A percentile compares a stretch with the other conserved stretches of the same genome.
These are phyloP conservation scores for Riptortus pedestris DNA, from an alignment of 1,140 invertebrate genomes.

Conservation along the genomic window DNA sequence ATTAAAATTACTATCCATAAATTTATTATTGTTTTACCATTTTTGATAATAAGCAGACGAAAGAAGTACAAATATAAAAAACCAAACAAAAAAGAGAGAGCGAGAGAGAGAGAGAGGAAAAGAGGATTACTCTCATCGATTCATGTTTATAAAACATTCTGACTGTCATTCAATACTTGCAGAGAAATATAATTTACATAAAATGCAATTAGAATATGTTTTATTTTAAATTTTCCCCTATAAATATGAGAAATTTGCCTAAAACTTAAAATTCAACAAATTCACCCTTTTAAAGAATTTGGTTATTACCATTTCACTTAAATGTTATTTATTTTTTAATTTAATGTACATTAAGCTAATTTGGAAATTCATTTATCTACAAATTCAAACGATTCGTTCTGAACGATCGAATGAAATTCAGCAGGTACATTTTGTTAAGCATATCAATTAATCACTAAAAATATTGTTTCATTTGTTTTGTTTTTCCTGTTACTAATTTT, in stretches of 20 bases:
- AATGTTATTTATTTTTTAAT: slow-evolving; percentile 12
- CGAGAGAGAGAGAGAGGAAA: too few species aligned
- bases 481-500: slow-evolving; percentile 15
- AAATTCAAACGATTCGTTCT: slow-evolving; percentile 18
- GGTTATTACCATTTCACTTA: slow-evolving; percentile 5
- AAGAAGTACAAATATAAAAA: too few species aligned
- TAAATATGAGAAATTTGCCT: slow-evolving; percentile 22
- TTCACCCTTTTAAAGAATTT: background rate
- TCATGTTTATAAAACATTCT: too few species aligned
- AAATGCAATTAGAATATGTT: slow-evolving; percentile 25
- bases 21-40: too few species aligned
- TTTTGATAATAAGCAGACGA: too few species aligned
- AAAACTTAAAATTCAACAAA: slow-evolving; percentile 18
- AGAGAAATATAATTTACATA: too few species aligned
- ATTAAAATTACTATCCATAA: too few species aligned
- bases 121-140: too few species aligned
- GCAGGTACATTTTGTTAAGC: slow-evolving; percentile 25
- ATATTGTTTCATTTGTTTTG: slow-evolving; percentile 6
- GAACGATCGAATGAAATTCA: slow-evolving; percentile 21
- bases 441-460: slow-evolving; percentile 10
- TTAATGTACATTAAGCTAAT: slow-evolving; percentile 21
- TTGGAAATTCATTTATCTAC: slow-evolving; percentile 26
- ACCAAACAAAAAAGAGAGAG: too few species aligned
- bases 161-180: too few species aligned
- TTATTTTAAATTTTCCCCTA: slow-evolving; percentile 3